phyloP scores from a whole-genome alignment of 2,113 vertebrate genomes.

The Alligator mississippiensis region DNA sequence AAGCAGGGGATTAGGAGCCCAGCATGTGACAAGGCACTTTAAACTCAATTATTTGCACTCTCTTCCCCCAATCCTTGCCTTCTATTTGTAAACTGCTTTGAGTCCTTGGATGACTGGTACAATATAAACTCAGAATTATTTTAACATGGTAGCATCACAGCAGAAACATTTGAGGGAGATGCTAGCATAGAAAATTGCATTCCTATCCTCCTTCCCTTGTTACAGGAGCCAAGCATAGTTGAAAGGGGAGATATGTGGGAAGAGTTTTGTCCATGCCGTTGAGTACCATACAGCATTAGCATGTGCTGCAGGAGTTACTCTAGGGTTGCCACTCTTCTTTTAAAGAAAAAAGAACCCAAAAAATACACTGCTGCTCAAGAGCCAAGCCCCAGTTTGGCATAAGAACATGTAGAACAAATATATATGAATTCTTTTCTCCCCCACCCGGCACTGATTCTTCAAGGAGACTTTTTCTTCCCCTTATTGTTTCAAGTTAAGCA shows the following conservation, averaged over 20 bases:
- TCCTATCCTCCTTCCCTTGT: not conserved
- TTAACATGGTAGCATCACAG: not conserved
- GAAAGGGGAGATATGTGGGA: not conserved
- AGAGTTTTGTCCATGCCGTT: not conserved
- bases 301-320: not conserved
- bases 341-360: not conserved
- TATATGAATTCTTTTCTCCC: not conserved
- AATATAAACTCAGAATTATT: not conserved
- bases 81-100: not conserved
- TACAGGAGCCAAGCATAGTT: not conserved
- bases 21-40: not conserved
- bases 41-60: not conserved
- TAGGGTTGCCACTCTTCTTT: not conserved
- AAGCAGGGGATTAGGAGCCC: not conserved
- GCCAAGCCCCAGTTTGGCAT: not conserved
- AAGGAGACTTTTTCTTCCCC: not conserved
- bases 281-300: not conserved
- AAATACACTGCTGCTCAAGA: not conserved
- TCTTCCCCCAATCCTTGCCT: not conserved
- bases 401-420: not conserved
- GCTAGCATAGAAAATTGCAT: not conserved
- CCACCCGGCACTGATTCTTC: not conserved
- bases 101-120: not conserved
- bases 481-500: not conserved
- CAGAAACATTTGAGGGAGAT: not conserved